These are phyloP conservation scores for Nannospalax galili DNA, from an alignment of 2,113 vertebrate species.

Conservation along the genomic window DNA sequence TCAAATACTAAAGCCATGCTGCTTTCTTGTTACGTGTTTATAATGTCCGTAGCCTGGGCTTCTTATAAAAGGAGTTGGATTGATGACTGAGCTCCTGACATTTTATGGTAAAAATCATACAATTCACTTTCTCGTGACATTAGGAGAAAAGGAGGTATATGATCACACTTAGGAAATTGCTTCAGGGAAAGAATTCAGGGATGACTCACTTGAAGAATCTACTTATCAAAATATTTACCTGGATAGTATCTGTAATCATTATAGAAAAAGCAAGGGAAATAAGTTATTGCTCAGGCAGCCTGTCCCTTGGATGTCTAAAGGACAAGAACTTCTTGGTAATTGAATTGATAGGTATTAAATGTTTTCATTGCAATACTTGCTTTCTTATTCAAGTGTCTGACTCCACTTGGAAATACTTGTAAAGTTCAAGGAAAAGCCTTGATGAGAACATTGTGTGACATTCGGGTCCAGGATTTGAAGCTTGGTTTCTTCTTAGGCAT, in stretches of 20 bases:
- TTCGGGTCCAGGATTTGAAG: background rate
- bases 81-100: conserved; percentile 28
- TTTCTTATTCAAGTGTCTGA: conserved; percentile 49
- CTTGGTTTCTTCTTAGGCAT: background rate
- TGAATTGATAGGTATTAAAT: conserved; percentile 46
- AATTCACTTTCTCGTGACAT: background rate
- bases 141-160: background rate
- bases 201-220: conserved; percentile 34
- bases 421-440: background rate
- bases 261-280: conserved; percentile 17
- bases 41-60: background rate
- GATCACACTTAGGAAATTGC: conserved; percentile 16
- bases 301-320: conserved; percentile 22
- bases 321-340: conserved; percentile 52
- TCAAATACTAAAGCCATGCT: background rate
- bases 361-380: background rate
- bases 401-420: conserved; percentile 14
- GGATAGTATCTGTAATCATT: conserved; percentile 20
- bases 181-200: background rate
- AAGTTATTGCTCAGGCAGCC: background rate
- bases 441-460: background rate
- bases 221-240: conserved; percentile 70
- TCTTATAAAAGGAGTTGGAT: conserved; percentile 15
- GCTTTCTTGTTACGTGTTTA: conserved; percentile 43
- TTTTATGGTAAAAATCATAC: conserved; percentile 13